Conservation (phyloP, 1,140 invertebrate species). For the Chrysoperla carnea region DNA sequence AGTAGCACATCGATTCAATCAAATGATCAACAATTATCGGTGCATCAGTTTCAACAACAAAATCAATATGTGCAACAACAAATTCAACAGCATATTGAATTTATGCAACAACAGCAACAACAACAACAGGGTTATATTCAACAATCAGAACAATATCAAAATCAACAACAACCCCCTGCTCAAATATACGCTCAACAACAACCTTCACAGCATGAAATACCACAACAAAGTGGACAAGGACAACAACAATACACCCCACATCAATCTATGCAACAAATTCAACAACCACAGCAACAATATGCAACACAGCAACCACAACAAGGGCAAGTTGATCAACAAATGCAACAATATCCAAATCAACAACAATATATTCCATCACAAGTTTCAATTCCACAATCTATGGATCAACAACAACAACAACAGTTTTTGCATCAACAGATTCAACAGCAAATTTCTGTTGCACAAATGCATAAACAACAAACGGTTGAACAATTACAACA, state of each 20-base stretch:
- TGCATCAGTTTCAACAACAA: slow-evolving; percentile 17
- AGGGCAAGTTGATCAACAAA: slow-evolving; percentile 2
- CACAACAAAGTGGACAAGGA: slow-evolving; percentile 2
- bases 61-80: slow-evolving; percentile 7
- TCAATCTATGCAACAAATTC: slow-evolving; percentile 1
- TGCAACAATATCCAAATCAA: slow-evolving; percentile 6
- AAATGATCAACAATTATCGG: slow-evolving; percentile 12
- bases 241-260: not conserved
- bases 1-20: slow-evolving; percentile 7
- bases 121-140: slow-evolving; percentile 3
- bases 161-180: slow-evolving; percentile 6
- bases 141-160: slow-evolving; percentile 2
- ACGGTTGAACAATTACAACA: too few species aligned
- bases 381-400: not conserved
- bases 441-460: too few species aligned
- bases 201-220: slow-evolving; percentile 1
- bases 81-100: slow-evolving; percentile 6
- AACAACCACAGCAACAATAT: not conserved
- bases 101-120: slow-evolving; percentile 5
- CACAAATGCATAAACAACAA: too few species aligned
- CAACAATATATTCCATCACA: slow-evolving; percentile 5
- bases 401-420: not conserved
- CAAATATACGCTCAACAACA: slow-evolving; percentile 2
- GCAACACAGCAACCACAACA: slow-evolving; percentile 4
- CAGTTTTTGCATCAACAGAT: too few species aligned